Conservation (phyloP, 2,888 invertebrate genomes). For the Eupithecia subumbrata region DNA sequence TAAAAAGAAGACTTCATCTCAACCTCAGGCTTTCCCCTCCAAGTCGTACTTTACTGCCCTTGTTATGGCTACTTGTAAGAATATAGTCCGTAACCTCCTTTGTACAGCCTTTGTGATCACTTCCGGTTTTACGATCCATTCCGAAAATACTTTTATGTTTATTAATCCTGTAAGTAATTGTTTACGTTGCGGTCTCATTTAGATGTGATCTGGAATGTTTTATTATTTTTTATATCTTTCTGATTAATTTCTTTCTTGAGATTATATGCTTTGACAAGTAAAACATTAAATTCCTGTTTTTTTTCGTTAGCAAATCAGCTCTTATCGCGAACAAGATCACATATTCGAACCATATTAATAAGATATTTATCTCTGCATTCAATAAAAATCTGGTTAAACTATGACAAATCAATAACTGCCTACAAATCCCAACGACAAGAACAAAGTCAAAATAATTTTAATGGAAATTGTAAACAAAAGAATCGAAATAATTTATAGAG, state of each 20-base stretch:
- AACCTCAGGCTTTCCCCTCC: slow-evolving; percentile 6
- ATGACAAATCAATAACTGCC: neutral
- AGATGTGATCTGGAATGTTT: slow-evolving; percentile 35
- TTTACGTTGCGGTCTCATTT: slow-evolving; percentile 41
- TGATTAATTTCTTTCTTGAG: neutral
- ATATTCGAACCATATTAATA: neutral
- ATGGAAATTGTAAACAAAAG: neutral
- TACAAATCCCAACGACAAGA: neutral
- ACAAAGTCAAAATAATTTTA: neutral
- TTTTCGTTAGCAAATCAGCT: neutral
- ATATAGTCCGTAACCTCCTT: slow-evolving; percentile 43
- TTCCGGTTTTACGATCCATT: slow-evolving; percentile 50
- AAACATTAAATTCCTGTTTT: neutral
- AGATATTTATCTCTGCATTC: neutral
- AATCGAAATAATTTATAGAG: neutral
- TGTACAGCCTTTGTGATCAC: slow-evolving; percentile 47
- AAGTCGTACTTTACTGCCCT: slow-evolving; percentile 33
- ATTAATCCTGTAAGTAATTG: slow-evolving; percentile 55
- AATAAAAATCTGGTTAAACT: neutral
- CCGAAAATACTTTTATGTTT: slow-evolving; percentile 55
- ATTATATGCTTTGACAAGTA: neutral
- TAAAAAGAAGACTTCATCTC: neutral
- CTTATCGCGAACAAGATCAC: neutral
- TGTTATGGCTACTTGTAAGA: slow-evolving; percentile 42
- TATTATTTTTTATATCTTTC: slow-evolving; percentile 1